phyloP scores from a whole-genome alignment of 2,113 vertebrate genomes.

The Anas platyrhynchos region DNA sequence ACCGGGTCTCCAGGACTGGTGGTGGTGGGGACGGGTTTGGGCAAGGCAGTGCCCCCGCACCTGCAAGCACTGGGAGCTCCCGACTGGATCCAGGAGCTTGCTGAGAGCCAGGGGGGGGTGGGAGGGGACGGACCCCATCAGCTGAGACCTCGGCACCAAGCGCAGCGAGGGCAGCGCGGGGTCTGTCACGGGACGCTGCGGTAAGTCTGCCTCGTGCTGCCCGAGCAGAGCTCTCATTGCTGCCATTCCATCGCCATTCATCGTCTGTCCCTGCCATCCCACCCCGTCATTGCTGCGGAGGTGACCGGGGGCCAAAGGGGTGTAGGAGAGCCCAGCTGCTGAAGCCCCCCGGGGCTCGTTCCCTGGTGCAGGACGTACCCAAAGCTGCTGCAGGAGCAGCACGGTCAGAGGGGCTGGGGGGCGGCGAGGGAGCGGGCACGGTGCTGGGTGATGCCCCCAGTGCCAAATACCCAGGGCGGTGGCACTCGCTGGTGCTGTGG shows the following conservation, averaged over 20 bases:
- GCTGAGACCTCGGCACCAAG: background rate
- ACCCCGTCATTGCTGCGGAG: background rate
- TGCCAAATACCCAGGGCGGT: background rate
- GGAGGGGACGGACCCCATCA: background rate
- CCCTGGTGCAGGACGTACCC: accelerated
- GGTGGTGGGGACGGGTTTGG: background rate
- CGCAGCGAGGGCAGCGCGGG: accelerated
- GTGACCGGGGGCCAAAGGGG: background rate
- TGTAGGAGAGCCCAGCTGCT: background rate
- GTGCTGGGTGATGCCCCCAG: background rate
- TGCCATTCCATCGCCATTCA: background rate
- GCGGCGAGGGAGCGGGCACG: background rate
- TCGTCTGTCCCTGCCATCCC: background rate
- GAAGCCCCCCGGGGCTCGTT: background rate
- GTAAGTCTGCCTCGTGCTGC: background rate
- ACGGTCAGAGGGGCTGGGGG: background rate
- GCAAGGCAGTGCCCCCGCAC: background rate
- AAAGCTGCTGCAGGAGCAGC: accelerated
- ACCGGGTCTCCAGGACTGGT: background rate
- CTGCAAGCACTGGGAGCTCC: background rate
- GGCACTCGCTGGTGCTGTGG: background rate
- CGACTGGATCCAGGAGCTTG: accelerated
- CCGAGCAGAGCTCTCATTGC: background rate
- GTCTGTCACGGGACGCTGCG: background rate
- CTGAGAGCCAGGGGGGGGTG: background rate